Evolutionary conservation across 2,888 invertebrate genomes (phyloP).

Genomic region (Lasioglossum lativentre): DNA sequence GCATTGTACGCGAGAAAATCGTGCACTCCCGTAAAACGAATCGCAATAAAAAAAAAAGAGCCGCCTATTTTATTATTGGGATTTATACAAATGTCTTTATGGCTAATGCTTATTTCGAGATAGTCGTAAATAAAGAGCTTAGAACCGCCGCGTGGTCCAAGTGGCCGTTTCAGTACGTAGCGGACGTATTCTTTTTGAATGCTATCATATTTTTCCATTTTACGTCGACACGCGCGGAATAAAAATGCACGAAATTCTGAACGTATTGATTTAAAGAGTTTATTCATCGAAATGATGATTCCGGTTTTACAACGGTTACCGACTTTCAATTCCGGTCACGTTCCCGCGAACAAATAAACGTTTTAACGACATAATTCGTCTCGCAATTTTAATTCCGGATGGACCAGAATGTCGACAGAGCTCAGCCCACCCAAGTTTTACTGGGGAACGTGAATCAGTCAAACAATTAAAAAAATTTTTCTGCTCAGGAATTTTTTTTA

Average conservation of each 20-base stretch:
- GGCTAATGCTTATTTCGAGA: not conserved
- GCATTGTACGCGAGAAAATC: not conserved
- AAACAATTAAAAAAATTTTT: not conserved
- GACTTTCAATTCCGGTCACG: conserved; percentile 4
- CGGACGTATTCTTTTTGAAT: not conserved
- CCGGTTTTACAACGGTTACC: not conserved
- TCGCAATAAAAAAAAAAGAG: not conserved
- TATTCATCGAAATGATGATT: conserved; percentile 1
- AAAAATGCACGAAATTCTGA: conserved; percentile 3
- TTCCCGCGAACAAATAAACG: not conserved
- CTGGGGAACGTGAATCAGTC: not conserved
- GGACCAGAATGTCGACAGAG: not conserved
- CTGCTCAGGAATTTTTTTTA: not conserved
- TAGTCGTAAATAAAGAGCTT: not conserved
- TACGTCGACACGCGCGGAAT: not conserved
- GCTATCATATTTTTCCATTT: conserved; percentile 5
- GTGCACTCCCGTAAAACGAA: not conserved
- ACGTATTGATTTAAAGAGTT: not conserved
- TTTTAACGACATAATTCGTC: not conserved
- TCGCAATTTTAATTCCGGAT: not conserved
- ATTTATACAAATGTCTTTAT: conserved; percentile 11
- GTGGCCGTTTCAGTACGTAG: not conserved
- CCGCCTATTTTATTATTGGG: conserved; percentile 3
- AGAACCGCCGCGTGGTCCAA: not conserved
- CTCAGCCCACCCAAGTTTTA: not conserved